These are phyloP conservation scores for Lagopus muta DNA, from an alignment of 2,113 vertebrate species.

Conservation along the genomic window DNA sequence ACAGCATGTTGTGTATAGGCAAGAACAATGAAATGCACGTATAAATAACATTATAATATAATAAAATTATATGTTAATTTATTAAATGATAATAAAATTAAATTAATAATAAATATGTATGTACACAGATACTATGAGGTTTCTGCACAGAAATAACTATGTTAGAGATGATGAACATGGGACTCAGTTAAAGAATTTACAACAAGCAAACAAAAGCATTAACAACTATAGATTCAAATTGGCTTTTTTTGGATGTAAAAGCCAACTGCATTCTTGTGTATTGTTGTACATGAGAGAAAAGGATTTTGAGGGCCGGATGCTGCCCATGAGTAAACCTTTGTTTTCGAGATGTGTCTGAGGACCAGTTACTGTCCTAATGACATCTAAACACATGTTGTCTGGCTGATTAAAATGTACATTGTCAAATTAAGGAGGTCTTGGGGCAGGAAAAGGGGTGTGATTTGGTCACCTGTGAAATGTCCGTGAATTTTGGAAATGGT, in stretches of 20 bases:
- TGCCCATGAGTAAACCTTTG: not conserved
- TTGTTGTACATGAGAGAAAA: not conserved
- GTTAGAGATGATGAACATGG: rapidly evolving
- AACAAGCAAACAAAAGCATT: not conserved
- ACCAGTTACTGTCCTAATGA: not conserved
- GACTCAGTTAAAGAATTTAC: not conserved
- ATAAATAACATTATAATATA: not conserved
- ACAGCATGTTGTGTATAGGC: not conserved
- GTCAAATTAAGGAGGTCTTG: not conserved
- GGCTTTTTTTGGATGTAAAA: not conserved
- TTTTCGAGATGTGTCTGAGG: not conserved
- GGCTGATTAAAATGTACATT: not conserved
- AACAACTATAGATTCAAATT: not conserved
- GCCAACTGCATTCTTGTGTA: not conserved
- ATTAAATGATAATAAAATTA: too few species aligned
- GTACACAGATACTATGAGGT: not conserved
- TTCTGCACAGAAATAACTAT: not conserved
- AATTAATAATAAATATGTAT: too few species aligned
- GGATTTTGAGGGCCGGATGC: not conserved
- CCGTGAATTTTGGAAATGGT: not conserved
- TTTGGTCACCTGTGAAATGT: not conserved
- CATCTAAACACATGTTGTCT: not conserved
- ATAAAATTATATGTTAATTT: too few species aligned
- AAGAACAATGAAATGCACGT: not conserved
- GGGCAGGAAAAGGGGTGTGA: not conserved